Evolutionary conservation across 1,140 invertebrate genomes (phyloP), one percentile per base, ranked within the genome.

Genomic region (Carcinoscorpius rotundicauda): DNA sequence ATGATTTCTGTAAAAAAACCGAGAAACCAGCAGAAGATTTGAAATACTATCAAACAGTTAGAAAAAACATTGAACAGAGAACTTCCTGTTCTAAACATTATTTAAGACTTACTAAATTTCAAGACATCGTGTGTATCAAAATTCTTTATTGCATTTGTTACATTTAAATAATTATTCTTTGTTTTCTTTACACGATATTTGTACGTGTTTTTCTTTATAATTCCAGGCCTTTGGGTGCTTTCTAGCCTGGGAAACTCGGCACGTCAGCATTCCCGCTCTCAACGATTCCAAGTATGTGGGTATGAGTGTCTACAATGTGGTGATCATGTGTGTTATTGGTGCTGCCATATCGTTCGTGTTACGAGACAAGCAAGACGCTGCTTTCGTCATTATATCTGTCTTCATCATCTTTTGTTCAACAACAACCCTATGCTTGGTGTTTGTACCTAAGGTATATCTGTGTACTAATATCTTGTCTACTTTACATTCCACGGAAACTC

Each of bases 361-460:
- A 60, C 85, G 88, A 61, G 95, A 98, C 75, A 91, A 96, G 73
- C 94, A 97, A 74, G 94, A 97, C 75, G 91, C 92, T 64, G 86
- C 93, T 75, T 98, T 97, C 80, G 84, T 97, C 71, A 89, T 99
- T 78, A 94, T 98, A 72, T 87, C 89, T 66, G 84, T 97, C 69
- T 98, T 99, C 81, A 98, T 98, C 71, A 91, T 99, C 75, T 98
- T 98, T 80, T 98, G 96, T 80, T 98, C 97, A 66, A 98, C 96
- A 58, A 91, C 89, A 64, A 99, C 96, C 11, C 83, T 98, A 64
- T 98, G 93, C 82, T 84, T 99, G 72, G 95, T 99, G 64, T 99
- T 98, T 80, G 91, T 98, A 69, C 96, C 96, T 65, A 98, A 98
- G 86, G 94, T 98, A 81, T 79, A 73, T 29, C 0, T 29, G 29